Evolutionary conservation across 2,113 vertebrate genomes (phyloP).

Genomic region (Oostethus manadensis): DNA sequence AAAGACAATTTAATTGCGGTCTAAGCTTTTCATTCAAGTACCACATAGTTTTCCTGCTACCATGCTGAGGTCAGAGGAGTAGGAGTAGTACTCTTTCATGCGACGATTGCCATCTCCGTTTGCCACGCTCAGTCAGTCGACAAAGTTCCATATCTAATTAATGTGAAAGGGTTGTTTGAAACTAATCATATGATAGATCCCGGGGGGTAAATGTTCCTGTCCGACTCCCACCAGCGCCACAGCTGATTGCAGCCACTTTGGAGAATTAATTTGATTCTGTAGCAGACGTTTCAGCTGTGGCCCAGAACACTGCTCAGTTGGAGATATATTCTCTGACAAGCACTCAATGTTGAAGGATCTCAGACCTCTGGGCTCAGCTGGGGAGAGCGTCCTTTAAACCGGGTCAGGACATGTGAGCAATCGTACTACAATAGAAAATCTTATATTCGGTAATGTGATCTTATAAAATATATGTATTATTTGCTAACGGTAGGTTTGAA

Average conservation of each 20-base stretch:
- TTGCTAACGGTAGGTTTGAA: no score
- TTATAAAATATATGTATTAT: no score
- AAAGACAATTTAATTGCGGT: no score
- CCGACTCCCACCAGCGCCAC: not conserved
- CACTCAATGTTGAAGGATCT: constrained; percentile 1
- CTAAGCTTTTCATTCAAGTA: no score
- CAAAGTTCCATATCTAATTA: not conserved
- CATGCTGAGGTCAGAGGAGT: no score
- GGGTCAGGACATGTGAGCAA: constrained; percentile 5
- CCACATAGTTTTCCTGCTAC: no score
- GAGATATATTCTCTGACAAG: constrained; percentile 1
- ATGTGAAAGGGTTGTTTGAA: not conserved
- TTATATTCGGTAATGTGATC: not conserved
- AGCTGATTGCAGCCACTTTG: constrained; percentile 2
- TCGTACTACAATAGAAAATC: not conserved
- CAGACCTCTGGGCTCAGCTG: constrained; percentile 8
- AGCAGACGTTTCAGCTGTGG: constrained; percentile 1
- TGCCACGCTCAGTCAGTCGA: no score
- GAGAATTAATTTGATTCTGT: constrained; percentile 3
- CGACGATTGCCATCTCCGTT: not conserved
- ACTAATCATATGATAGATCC: not conserved
- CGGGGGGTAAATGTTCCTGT: not conserved
- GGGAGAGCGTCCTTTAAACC: constrained; percentile 2
- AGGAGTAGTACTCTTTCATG: no score
- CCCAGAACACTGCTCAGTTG: not conserved